Evolutionary conservation across 2,888 invertebrate species (phyloP).

Genomic region (Leucophenga montana): DNA sequence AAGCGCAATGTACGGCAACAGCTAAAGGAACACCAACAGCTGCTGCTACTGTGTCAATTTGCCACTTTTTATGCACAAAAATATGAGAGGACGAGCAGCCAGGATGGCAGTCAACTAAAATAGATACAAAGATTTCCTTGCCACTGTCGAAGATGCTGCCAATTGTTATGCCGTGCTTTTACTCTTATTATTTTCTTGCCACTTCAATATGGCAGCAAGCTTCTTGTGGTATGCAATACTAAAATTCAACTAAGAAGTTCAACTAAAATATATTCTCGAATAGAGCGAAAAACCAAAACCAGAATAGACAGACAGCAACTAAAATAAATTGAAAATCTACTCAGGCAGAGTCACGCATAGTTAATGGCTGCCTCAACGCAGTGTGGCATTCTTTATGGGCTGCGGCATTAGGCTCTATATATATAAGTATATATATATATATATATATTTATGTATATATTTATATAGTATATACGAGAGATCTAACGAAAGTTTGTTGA

Average conservation of each 20-base stretch:
- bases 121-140: too few species aligned
- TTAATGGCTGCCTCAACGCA: too few species aligned
- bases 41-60: constrained; percentile 19
- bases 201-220: background rate
- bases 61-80: background rate
- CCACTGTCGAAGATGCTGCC: background rate
- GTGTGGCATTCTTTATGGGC: too few species aligned
- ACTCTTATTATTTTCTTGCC: background rate
- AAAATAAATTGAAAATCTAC: background rate
- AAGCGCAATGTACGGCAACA: background rate
- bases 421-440: too few species aligned
- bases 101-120: background rate
- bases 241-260: background rate
- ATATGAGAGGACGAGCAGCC: background rate
- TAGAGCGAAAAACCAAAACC: background rate
- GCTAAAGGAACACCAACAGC: background rate
- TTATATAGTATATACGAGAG: too few species aligned
- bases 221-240: constrained; percentile 20
- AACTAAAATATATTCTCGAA: background rate
- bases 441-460: too few species aligned
- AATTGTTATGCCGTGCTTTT: background rate
- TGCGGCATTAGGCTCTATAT: too few species aligned
- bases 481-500: too few species aligned
- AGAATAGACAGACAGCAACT: constrained; percentile 8
- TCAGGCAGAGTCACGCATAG: too few species aligned